A percentile compares a stretch with the other conserved stretches of the same genome.
Conservation (phyloP, 2,797 vertebrate genomes). For the Sphenopsis melanotis region DNA sequence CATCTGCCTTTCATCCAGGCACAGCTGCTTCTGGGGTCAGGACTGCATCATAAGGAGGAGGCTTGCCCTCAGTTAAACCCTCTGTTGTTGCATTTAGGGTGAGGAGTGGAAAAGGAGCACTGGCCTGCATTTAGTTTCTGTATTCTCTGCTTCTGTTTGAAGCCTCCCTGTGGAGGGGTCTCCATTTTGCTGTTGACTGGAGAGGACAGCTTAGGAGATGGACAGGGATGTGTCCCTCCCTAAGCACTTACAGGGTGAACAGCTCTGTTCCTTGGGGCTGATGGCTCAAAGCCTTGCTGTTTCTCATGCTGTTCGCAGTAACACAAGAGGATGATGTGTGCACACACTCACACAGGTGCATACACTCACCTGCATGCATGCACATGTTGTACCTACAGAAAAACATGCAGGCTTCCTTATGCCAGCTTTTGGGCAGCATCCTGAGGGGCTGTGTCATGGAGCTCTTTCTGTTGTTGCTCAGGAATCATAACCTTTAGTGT, state of each 20-base stretch:
- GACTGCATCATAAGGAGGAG: neutral
- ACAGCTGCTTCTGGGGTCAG: neutral
- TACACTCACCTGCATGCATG: rapidly evolving
- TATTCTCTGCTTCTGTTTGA: neutral
- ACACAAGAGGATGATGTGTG: neutral
- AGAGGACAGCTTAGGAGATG: neutral
- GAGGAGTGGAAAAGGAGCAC: neutral
- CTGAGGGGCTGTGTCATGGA: neutral
- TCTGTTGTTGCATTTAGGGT: neutral
- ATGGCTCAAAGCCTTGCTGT: neutral
- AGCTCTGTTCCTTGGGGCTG: neutral
- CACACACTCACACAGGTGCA: rapidly evolving
- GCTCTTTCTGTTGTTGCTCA: neutral
- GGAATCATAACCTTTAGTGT: neutral
- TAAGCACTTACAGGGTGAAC: neutral
- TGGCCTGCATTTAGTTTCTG: neutral
- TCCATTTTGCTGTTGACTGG: neutral
- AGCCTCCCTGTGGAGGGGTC: neutral
- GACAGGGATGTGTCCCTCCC: neutral
- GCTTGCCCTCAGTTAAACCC: neutral
- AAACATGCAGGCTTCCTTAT: neutral
- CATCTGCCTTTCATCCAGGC: neutral
- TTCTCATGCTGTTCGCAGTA: conserved; percentile 8
- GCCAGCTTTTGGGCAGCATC: neutral
- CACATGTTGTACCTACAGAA: neutral